phyloP scores from a whole-genome alignment of 2,113 vertebrate genomes.

The Rhinichthys klamathensis region DNA sequence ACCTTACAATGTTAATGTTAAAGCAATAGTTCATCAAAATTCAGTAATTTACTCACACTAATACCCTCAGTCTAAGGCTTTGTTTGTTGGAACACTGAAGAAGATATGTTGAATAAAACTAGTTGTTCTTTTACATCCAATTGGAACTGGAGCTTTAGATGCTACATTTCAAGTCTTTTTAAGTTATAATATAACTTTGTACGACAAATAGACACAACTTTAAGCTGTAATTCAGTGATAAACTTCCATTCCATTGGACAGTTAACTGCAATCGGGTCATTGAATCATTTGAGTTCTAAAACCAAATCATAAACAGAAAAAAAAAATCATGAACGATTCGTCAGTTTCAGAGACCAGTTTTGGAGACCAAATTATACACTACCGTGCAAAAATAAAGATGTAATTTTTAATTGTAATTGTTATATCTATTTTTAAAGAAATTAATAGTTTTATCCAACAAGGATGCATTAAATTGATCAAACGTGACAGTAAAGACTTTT shows the following conservation, averaged over 20 bases:
- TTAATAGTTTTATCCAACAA: not conserved
- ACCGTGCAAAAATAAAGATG: not conserved
- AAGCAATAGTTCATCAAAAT: not conserved
- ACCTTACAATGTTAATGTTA: not conserved
- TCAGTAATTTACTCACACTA: not conserved
- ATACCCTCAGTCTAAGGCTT: not conserved
- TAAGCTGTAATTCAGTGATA: not conserved
- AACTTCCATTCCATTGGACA: not conserved
- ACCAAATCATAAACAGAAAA: not conserved
- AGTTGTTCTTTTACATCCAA: not conserved
- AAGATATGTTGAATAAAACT: not conserved
- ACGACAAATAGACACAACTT: not conserved
- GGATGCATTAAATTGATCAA: not conserved
- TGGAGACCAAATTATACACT: not conserved
- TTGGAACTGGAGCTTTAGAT: not conserved
- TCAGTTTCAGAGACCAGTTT: not conserved
- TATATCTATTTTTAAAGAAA: not conserved
- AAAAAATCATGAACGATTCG: not conserved
- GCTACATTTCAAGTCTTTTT: not conserved
- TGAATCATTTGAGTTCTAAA: not conserved
- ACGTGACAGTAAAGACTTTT: not conserved
- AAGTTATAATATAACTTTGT: not conserved
- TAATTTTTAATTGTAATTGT: not conserved
- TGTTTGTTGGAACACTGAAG: not conserved
- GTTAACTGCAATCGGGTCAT: not conserved